Base-by-base conservation (phyloP, 2,113 vertebrate genomes). In the Sialia sialis region DNA sequence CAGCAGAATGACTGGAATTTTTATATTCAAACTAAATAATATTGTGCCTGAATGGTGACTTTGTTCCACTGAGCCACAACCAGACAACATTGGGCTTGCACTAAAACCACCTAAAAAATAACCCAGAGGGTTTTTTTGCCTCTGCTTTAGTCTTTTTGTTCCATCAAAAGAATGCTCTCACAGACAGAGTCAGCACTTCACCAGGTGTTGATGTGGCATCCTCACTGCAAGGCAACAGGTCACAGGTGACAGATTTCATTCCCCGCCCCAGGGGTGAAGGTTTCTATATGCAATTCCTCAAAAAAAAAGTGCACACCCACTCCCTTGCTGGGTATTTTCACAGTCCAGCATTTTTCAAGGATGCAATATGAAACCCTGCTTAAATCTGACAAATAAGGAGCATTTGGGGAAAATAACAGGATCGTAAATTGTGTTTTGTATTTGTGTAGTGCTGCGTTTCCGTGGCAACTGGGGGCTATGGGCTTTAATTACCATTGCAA, bases 361-460 rank as follows among this genome's bases (percentile, higher is more conserved):
- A 16, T 43, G 26, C 2, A 0, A 39, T 74, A 64, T 1, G 16
- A 83, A 90, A 43, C 25, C 14, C 32, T n/a, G 36, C 56, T 89
- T 92, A 66, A 89, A 78, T 32, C 43, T 49, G 58, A 88, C 3
- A 1, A 90, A 64, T 9, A 68, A 80, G 44, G 27, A 92, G 51
- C 4, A 0, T 84, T 87, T 55, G 83, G 93, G 39, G 80, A 78
- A 95, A 90, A 27, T 36, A 95, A 54, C 2, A 63, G 51, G 78
- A 51, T n/a, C 0, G 3, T 49, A 92, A 95, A 78, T 87, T 87
- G 85, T n/a, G 58, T 56, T 93, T 8, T 4, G 39, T 93, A 78
- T 84, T 96, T 94, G 94, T 63, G 75, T 78, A 93, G 83, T 58
- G 92, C 89, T 89, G 86, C 0, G 87, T 97, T 97, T 95, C 96